A percentile compares a stretch with the other conserved stretches of the same genome.
Conservation (phyloP, 2,888 invertebrate species). For the Rhagophthalmus giganteus region DNA sequence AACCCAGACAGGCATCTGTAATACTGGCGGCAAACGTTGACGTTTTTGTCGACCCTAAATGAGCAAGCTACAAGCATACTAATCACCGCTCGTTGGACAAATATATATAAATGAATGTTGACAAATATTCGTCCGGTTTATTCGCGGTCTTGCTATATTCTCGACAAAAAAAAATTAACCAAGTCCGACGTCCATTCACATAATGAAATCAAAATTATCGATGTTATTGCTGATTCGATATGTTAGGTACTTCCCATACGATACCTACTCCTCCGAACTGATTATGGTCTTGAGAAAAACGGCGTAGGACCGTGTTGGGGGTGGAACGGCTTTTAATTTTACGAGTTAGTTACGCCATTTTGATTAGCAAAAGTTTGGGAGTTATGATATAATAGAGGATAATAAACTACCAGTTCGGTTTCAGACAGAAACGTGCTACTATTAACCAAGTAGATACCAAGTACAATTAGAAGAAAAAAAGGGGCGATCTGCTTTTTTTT, state of each 20-base stretch:
- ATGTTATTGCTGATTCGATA: conserved; percentile 18
- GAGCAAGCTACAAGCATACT: conserved; percentile 38
- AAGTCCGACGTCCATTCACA: conserved; percentile 24
- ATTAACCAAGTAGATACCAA: no score
- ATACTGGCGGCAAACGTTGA: conserved; percentile 35
- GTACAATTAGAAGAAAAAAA: no score
- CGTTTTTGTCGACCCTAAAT: conserved; percentile 39
- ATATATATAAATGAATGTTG: conserved; percentile 37
- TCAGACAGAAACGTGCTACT: no score
- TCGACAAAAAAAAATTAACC: conserved; percentile 27
- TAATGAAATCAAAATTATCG: conserved; percentile 24
- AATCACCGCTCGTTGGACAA: conserved; percentile 31
- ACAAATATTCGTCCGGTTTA: conserved; percentile 37
- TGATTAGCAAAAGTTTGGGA: no score
- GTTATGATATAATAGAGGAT: no score
- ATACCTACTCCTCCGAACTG: no score
- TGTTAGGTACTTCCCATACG: background rate
- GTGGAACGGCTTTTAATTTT: no score
- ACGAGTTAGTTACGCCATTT: no score
- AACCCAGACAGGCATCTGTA: conserved; percentile 39
- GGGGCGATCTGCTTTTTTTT: no score
- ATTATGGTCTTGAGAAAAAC: no score
- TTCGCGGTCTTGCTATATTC: conserved; percentile 29
- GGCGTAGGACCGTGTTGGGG: no score
- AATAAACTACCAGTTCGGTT: no score